A percentile compares a stretch with the other conserved stretches of the same genome.
phyloP scores from a whole-genome alignment of 1,140 invertebrate genomes.

The Radopholus similis region DNA sequence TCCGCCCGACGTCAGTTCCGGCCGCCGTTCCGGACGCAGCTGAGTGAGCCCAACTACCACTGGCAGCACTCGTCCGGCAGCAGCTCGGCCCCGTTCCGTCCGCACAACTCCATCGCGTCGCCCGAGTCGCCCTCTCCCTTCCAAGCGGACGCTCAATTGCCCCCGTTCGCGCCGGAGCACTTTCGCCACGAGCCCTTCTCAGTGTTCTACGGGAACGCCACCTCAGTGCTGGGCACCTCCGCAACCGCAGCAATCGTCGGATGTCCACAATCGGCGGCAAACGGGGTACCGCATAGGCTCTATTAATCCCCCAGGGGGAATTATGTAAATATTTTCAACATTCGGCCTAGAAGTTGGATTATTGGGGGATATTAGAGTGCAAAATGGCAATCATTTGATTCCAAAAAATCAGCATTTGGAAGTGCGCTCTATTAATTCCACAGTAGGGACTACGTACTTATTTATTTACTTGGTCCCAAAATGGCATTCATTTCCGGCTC shows the following conservation, averaged over 20 bases:
- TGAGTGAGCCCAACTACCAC: neutral
- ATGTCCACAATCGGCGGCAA: neutral
- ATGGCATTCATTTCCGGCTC: neutral
- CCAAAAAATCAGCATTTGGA: too few species aligned
- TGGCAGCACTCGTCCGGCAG: too few species aligned
- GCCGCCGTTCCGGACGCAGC: neutral
- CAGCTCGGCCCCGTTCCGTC: neutral
- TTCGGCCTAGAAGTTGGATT: too few species aligned
- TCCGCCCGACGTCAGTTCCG: too few species aligned
- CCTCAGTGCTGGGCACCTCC: too few species aligned
- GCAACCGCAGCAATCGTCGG: neutral
- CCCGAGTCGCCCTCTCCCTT: neutral
- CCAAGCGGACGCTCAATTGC: neutral
- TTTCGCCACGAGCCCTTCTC: neutral
- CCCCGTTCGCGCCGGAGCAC: neutral
- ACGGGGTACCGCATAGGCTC: neutral
- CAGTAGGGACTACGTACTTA: too few species aligned
- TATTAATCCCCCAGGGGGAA: neutral
- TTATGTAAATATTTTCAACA: neutral
- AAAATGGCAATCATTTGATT: too few species aligned
- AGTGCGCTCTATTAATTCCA: too few species aligned
- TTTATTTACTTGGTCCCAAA: too few species aligned
- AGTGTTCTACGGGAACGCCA: neutral
- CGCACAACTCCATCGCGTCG: neutral
- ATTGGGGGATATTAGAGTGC: neutral